A percentile compares a stretch with the other conserved stretches of the same genome.
Conservation (phyloP, 2,888 invertebrate genomes). For the Lochmaea crataegi region DNA sequence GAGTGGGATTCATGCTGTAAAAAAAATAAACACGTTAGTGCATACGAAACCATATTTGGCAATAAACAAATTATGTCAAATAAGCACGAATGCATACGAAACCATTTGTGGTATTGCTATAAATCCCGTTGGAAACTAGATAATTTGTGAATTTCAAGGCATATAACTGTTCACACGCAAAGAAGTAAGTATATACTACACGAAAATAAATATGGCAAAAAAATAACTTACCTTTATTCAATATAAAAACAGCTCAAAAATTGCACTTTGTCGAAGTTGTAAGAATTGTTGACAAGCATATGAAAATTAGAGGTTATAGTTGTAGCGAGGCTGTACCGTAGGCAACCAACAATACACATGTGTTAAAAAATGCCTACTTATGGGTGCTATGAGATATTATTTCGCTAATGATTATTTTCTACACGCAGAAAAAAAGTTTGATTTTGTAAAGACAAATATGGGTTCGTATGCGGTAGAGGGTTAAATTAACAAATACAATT, state of each 20-base stretch:
- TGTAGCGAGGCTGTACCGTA: not conserved
- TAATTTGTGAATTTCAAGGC: not conserved
- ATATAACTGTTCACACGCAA: too few species aligned
- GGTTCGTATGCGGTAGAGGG: slow-evolving; percentile 14
- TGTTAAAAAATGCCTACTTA: not conserved
- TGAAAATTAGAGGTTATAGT: slow-evolving; percentile 1
- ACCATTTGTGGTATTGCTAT: not conserved
- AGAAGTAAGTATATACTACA: not conserved
- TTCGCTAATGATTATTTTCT: not conserved
- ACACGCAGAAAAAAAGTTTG: slow-evolving; percentile 1
- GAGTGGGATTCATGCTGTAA: too few species aligned
- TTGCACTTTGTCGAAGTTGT: slow-evolving; percentile 7
- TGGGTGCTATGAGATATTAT: too few species aligned
- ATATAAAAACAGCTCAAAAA: not conserved
- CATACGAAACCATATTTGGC: too few species aligned
- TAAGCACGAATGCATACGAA: too few species aligned
- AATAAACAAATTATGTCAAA: too few species aligned
- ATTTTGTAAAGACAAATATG: slow-evolving; percentile 8
- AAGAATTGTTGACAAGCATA: slow-evolving; percentile 4
- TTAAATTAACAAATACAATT: too few species aligned
- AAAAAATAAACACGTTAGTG: too few species aligned
- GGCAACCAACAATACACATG: not conserved
- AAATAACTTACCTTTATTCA: slow-evolving; percentile 4
- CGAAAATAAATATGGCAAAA: slow-evolving; percentile 4
- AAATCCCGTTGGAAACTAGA: slow-evolving; percentile 4